Evolutionary conservation across 2,113 vertebrate genomes (phyloP).

Genomic region (Pseudonaja textilis): DNA sequence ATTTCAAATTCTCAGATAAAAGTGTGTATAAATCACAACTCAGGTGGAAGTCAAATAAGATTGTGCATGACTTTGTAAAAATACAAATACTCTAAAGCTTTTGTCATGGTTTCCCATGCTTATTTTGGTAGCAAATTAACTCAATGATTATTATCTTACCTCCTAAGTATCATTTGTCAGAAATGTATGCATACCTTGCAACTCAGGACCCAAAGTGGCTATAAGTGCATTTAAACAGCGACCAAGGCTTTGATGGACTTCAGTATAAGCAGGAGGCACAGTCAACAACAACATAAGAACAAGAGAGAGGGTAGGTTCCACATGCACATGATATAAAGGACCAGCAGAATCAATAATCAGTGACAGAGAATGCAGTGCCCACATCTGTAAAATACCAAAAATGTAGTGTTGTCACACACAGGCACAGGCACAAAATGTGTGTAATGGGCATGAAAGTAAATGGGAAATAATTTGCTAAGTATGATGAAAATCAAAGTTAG

Average conservation of each 20-base stretch:
- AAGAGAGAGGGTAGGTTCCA: conserved; percentile 82
- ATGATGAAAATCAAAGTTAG: conserved; percentile 7
- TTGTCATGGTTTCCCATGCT: background rate
- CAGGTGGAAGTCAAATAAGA: background rate
- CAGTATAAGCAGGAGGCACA: conserved; percentile 80
- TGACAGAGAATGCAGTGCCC: conserved; percentile 89
- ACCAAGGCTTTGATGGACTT: conserved; percentile 86
- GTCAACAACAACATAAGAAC: conserved; percentile 81
- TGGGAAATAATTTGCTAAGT: background rate
- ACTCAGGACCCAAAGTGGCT: conserved; percentile 76
- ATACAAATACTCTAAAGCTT: background rate
- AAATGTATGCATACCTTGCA: conserved; percentile 72
- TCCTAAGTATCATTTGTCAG: background rate
- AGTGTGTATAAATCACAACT: background rate
- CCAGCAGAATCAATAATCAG: conserved; percentile 83
- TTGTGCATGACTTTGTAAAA: background rate
- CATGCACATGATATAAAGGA: conserved; percentile 78
- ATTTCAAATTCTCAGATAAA: background rate
- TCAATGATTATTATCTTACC: background rate
- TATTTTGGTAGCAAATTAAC: background rate
- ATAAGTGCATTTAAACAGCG: conserved; percentile 80
- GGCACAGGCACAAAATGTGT: background rate
- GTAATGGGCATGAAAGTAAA: background rate
- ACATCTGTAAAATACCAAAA: conserved; percentile 70
- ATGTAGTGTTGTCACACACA: background rate